phyloP scores from a whole-genome alignment of 1,140 invertebrate species.

The Adoxophyes honmai region DNA sequence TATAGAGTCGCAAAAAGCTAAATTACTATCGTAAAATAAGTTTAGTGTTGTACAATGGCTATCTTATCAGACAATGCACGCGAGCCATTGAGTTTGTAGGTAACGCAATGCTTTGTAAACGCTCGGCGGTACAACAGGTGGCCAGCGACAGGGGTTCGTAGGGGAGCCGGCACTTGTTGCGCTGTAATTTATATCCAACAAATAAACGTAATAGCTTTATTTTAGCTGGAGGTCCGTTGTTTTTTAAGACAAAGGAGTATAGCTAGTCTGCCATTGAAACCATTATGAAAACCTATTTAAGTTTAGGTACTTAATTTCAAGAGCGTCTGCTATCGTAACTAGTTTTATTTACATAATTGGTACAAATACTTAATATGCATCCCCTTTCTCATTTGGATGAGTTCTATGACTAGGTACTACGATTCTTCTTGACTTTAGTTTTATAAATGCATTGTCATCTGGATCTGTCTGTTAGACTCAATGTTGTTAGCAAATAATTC shows the following conservation, averaged over 20 bases:
- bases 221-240: conserved; percentile 8
- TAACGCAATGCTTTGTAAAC: conserved; percentile 11
- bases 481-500: neutral
- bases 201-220: conserved; percentile 24
- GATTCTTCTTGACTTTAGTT: no score
- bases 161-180: conserved; percentile 56
- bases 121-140: conserved; percentile 49
- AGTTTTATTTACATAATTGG: no score
- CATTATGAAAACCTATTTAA: no score
- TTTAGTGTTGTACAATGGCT: conserved; percentile 6
- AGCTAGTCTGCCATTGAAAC: no score
- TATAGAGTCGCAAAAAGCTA: conserved; percentile 7
- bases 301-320: no score
- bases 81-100: conserved; percentile 6
- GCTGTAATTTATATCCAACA: conserved; percentile 24
- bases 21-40: conserved; percentile 10
- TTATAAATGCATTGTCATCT: no score
- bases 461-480: neutral
- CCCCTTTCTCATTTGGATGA: no score
- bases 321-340: no score
- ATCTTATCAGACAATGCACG: conserved; percentile 13
- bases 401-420: no score
- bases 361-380: no score
- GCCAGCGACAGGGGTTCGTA: conserved; percentile 28
- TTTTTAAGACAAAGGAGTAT: neutral